These are phyloP conservation scores for Perdix hodgsoniae DNA, from an alignment of 2,797 vertebrate genomes.

Conservation along the genomic window DNA sequence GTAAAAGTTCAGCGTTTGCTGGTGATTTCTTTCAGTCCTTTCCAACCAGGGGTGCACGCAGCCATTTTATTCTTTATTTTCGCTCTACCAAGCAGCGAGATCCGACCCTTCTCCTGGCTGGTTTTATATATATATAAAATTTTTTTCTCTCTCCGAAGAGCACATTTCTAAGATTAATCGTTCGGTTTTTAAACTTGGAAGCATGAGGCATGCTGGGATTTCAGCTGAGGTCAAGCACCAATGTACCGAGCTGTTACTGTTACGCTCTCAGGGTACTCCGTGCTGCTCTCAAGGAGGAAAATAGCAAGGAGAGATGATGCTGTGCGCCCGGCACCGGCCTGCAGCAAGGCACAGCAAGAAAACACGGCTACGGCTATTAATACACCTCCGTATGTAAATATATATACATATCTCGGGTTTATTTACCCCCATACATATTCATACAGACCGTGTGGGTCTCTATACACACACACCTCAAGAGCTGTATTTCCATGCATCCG, in stretches of 20 bases:
- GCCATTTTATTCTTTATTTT: slow-evolving; percentile 58
- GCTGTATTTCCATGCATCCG: neutral
- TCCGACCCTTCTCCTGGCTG: neutral
- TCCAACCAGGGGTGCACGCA: neutral
- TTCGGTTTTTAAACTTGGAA: slow-evolving; percentile 79
- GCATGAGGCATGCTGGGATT: slow-evolving; percentile 84
- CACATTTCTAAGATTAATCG: slow-evolving; percentile 77
- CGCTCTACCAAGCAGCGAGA: neutral
- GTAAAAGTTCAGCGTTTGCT: slow-evolving; percentile 31
- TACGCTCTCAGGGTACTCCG: slow-evolving; percentile 92
- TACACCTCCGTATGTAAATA: neutral
- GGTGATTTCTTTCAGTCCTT: neutral
- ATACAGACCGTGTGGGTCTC: neutral
- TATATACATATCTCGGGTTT: neutral
- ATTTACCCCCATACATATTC: slow-evolving; percentile 5
- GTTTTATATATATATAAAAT: too few relatives aligned
- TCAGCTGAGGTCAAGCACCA: slow-evolving; percentile 93
- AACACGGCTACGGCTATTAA: neutral
- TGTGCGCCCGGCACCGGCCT: slow-evolving; percentile 55
- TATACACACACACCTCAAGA: slow-evolving; percentile 17
- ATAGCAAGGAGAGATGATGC: neutral
- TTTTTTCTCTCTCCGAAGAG: neutral
- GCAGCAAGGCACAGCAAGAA: neutral
- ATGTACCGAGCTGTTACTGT: slow-evolving; percentile 92
- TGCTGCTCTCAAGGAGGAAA: slow-evolving; percentile 90